Conservation (phyloP, 2,113 vertebrate genomes). For the Protobothrops mucrosquamatus region DNA sequence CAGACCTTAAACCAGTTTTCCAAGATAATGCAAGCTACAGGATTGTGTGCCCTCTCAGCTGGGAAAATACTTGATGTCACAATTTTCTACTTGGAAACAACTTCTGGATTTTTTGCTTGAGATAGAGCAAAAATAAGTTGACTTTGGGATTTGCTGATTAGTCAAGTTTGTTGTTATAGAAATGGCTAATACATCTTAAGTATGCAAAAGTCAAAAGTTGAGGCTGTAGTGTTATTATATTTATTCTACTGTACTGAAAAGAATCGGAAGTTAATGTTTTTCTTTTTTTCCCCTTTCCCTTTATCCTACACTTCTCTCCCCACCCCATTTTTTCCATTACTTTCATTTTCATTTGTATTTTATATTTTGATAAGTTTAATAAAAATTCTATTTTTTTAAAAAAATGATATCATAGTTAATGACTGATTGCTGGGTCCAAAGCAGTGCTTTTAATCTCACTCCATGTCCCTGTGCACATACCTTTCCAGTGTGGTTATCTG, state of each 20-base stretch:
- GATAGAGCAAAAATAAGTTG: too few species aligned
- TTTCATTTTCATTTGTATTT: neutral
- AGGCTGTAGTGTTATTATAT: neutral
- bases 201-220: neutral
- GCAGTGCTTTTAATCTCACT: neutral
- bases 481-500: neutral
- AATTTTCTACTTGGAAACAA: neutral
- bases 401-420: neutral
- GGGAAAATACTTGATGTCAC: neutral
- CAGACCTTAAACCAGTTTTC: neutral
- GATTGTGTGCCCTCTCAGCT: neutral
- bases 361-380: neutral
- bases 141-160: neutral
- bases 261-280: neutral
- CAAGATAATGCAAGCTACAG: neutral
- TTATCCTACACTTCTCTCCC: neutral
- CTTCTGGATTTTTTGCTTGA: neutral
- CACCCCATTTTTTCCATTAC: neutral
- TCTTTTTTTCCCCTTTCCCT: neutral
- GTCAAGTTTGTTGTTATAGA: neutral
- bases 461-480: neutral
- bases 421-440: neutral
- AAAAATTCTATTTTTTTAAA: neutral
- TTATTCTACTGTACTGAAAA: neutral
- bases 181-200: neutral